A percentile compares a stretch with the other conserved stretches of the same genome.
phyloP scores from a whole-genome alignment of 2,888 invertebrate genomes.

The Eurytoma adleriae region DNA sequence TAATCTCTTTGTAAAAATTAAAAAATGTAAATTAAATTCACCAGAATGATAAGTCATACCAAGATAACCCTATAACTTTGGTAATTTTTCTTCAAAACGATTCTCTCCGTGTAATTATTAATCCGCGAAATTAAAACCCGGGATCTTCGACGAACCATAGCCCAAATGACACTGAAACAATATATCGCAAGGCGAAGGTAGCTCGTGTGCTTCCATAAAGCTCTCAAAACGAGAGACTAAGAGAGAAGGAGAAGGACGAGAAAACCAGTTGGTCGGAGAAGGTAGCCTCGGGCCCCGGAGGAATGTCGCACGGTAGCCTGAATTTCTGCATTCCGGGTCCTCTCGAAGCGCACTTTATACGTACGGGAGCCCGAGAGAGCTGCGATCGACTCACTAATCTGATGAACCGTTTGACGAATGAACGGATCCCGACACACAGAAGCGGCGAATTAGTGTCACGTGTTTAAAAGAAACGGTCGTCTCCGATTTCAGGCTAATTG shows the following conservation, averaged over 20 bases:
- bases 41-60: too few relatives aligned
- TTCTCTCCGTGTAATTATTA: not conserved
- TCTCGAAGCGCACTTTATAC: not conserved
- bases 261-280: slow-evolving; percentile 11
- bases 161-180: not conserved
- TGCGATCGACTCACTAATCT: not conserved
- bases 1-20: too few relatives aligned
- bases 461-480: too few relatives aligned
- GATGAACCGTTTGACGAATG: not conserved
- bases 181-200: not conserved
- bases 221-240: not conserved
- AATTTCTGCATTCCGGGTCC: slow-evolving; percentile 36
- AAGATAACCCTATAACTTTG: too few relatives aligned
- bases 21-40: too few relatives aligned
- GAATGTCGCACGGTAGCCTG: slow-evolving; percentile 39
- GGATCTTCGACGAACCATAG: not conserved
- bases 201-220: not conserved
- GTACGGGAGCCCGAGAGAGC: not conserved
- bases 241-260: not conserved
- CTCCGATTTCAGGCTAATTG: too few relatives aligned
- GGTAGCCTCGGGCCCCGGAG: not conserved
- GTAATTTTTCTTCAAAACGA: too few relatives aligned
- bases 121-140: too few relatives aligned
- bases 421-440: too few relatives aligned
- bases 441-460: too few relatives aligned